phyloP scores from a whole-genome alignment of 2,888 invertebrate genomes.

The Eupithecia subumbrata region DNA sequence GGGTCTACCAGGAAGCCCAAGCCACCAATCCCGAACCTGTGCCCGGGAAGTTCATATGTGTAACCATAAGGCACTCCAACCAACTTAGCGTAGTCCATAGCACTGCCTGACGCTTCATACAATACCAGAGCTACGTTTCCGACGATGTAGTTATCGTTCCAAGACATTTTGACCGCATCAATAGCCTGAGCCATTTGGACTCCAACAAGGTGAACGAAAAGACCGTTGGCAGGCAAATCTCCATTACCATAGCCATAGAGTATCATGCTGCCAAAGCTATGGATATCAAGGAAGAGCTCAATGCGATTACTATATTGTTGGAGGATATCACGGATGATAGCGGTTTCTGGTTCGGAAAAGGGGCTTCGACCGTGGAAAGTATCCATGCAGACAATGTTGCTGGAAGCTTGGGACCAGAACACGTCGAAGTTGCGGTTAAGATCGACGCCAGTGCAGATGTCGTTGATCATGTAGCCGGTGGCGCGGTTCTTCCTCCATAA shows the following conservation, averaged over 20 bases:
- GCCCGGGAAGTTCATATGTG: slow-evolving; percentile 86
- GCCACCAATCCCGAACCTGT: slow-evolving; percentile 51
- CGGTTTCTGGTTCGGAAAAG: slow-evolving; percentile 88
- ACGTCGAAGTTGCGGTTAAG: slow-evolving; percentile 90
- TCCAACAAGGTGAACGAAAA: slow-evolving; percentile 72
- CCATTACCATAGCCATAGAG: slow-evolving; percentile 84
- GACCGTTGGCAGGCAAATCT: slow-evolving; percentile 75
- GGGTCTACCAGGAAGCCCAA: slow-evolving; percentile 84
- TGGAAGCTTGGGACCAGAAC: slow-evolving; percentile 86
- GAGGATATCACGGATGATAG: slow-evolving; percentile 73
- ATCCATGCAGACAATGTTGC: slow-evolving; percentile 82
- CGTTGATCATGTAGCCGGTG: slow-evolving; percentile 57
- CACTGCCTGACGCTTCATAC: slow-evolving; percentile 85
- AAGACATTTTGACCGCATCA: slow-evolving; percentile 70
- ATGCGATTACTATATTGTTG: slow-evolving; percentile 73
- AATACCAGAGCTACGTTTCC: slow-evolving; percentile 77
- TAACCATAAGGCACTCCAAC: slow-evolving; percentile 81
- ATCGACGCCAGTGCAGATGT: slow-evolving; percentile 87
- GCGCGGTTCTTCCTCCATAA: slow-evolving; percentile 89
- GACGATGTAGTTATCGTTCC: slow-evolving; percentile 73
- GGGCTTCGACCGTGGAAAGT: slow-evolving; percentile 84
- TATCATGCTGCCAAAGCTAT: slow-evolving; percentile 88
- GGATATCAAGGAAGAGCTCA: slow-evolving; percentile 88
- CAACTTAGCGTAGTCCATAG: slow-evolving; percentile 85
- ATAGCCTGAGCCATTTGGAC: slow-evolving; percentile 74